These are phyloP conservation scores for Microcebus ravelobensis DNA, from an alignment of 2,113 vertebrate species.

Conservation along the genomic window DNA sequence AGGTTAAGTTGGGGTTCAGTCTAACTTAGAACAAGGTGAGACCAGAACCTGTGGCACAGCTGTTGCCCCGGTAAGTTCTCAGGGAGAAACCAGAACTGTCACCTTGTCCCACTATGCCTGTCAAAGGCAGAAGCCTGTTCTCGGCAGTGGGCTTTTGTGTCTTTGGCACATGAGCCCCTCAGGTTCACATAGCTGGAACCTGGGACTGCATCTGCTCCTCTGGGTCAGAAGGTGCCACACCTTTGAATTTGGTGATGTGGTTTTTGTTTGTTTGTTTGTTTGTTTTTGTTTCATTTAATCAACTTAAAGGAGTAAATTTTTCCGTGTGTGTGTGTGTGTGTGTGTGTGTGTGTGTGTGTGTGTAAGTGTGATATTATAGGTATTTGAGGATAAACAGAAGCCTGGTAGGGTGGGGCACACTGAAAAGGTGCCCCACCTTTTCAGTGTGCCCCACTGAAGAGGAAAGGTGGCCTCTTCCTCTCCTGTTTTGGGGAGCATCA, in stretches of 20 bases:
- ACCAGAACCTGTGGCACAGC: not conserved
- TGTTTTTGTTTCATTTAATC: not conserved
- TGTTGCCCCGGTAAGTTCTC: not conserved
- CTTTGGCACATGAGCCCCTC: not conserved
- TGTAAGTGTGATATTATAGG: not conserved
- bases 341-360: not conserved
- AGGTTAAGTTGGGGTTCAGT: not conserved
- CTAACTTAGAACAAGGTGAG: not conserved
- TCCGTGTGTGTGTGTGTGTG: no score
- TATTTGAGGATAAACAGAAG: not conserved
- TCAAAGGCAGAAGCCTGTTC: not conserved
- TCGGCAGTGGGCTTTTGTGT: not conserved
- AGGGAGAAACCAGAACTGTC: not conserved
- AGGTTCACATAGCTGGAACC: not conserved
- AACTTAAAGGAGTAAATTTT: not conserved
- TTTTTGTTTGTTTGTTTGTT: not conserved
- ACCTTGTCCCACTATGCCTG: not conserved
- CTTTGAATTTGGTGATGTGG: not conserved
- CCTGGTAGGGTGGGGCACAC: not conserved
- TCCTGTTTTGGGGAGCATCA: not conserved
- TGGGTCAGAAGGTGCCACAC: not conserved
- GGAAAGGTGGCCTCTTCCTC: not conserved
- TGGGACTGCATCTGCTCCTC: not conserved
- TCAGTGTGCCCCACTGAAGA: no score
- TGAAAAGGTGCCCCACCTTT: no score